Evolutionary conservation across 2,113 vertebrate genomes (phyloP), one percentile per base, ranked within the genome.

Genomic region (Steatornis caripensis): DNA sequence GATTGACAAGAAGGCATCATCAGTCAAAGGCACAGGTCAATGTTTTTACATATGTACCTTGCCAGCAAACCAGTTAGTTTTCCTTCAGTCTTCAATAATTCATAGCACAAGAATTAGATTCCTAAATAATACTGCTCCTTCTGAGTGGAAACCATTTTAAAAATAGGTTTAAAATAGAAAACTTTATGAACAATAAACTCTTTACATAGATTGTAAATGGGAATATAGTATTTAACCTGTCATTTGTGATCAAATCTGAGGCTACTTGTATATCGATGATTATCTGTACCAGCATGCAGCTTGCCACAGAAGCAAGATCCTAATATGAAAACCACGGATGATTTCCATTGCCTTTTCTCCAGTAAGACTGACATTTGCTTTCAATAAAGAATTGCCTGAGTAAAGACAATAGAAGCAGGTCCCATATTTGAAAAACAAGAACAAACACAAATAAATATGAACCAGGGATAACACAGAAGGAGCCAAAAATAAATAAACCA

Each of bases 331-430:
- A 78, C 34, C 39, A 15, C 49, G 80, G 68, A 75, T 77, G 51
- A 84, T 81, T 93, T 91, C 82, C 11, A 2, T n/a, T 90, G 51
- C 65, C 61, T 84, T 82, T 95, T 54, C 55, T 61, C 53, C 37
- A 74, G n/a, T 68, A 75, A 82, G 79, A 48, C 29, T 95, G 57
- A 34, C 78, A 51, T 89, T 97, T 97, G 51, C 72, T 97, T 96
- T 94, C 96, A 96, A 64, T 95, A 91, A 96, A 90, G 92, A 93
- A 71, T 19, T 5, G 36, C 87, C 81, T 61, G 64, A 83, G 45
- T 34, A 94, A 89, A 93, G 49, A 95, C 70, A 84, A 83, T 78
- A 92, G 71, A 95, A 96, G 61, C 76, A 84, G 88, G 82, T 95
- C 70, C 75, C 45, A 34, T 93, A 83, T 87, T 72, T 84, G 77